Percentiles rank a stretch among this genome's conserved stretches.
phyloP scores from a whole-genome alignment of 1,140 invertebrate genomes.

The Asbolus verrucosus region DNA sequence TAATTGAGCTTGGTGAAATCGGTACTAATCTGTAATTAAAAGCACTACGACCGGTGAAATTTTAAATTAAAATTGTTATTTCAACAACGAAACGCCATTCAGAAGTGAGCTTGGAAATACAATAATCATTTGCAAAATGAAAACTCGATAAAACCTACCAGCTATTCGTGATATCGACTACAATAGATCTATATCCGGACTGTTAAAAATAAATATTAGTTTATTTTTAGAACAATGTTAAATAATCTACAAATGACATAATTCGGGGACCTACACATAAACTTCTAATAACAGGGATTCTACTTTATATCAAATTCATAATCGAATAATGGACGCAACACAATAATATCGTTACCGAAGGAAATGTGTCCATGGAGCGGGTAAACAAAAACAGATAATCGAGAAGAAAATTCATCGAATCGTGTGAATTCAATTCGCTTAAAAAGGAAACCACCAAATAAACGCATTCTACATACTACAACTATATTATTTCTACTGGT shows the following conservation, averaged over 20 bases:
- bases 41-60: too few relatives aligned
- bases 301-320: conserved; percentile 18
- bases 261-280: conserved; percentile 25
- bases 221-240: conserved; percentile 11
- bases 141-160: conserved; percentile 37
- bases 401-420: neutral
- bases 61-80: too few relatives aligned
- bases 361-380: conserved; percentile 5
- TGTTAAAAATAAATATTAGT: conserved; percentile 19
- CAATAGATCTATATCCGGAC: conserved; percentile 12
- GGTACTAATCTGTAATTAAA: neutral
- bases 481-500: conserved; percentile 38
- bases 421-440: conserved; percentile 1
- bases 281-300: conserved; percentile 6
- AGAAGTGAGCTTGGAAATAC: conserved; percentile 1
- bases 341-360: neutral
- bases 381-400: conserved; percentile 2
- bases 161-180: conserved; percentile 22
- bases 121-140: neutral
- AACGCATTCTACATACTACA: conserved; percentile 40
- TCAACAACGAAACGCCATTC: neutral
- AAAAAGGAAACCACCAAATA: conserved; percentile 10
- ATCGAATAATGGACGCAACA: conserved; percentile 13
- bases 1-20: neutral
- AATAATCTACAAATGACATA: conserved; percentile 12